Evolutionary conservation across 1,140 invertebrate genomes (phyloP).

Genomic region (Colletes latitarsis): DNA sequence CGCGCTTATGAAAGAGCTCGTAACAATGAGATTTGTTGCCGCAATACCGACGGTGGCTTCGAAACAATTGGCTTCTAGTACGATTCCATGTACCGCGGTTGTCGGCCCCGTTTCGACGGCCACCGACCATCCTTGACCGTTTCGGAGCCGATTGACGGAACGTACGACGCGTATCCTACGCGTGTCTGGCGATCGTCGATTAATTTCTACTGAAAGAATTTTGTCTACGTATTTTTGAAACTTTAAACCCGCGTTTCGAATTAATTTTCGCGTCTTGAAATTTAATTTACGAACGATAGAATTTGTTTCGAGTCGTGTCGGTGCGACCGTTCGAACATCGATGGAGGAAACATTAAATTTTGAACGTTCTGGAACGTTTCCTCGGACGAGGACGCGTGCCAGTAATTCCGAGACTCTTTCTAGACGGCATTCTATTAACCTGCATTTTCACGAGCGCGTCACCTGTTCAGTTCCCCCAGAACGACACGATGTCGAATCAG

Average conservation of each 20-base stretch:
- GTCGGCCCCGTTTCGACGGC: not conserved
- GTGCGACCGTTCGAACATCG: too few relatives aligned
- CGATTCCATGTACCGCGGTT: not conserved
- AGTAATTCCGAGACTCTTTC: slow-evolving; percentile 46
- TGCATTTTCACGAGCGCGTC: slow-evolving; percentile 70
- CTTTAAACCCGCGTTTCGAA: too few relatives aligned
- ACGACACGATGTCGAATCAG: slow-evolving; percentile 74
- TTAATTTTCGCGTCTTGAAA: too few relatives aligned
- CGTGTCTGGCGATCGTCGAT: too few relatives aligned
- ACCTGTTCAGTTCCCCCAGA: slow-evolving; percentile 70
- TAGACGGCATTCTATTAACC: slow-evolving; percentile 69
- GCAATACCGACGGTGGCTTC: slow-evolving; percentile 6
- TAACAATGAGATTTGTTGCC: slow-evolving; percentile 48
- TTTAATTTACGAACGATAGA: not conserved
- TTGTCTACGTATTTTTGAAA: not conserved
- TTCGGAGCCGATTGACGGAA: not conserved
- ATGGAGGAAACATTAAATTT: not conserved
- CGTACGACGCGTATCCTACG: too few relatives aligned
- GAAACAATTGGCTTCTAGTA: slow-evolving; percentile 31
- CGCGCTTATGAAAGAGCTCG: slow-evolving; percentile 31
- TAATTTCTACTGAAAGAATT: too few relatives aligned
- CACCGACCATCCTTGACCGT: slow-evolving; percentile 21
- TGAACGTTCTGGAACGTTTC: not conserved
- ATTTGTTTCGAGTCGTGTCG: slow-evolving; percentile 3
- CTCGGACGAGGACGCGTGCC: slow-evolving; percentile 18